Evolutionary conservation across 2,797 vertebrate species (phyloP).

Genomic region (Rhinichthys osculus): DNA sequence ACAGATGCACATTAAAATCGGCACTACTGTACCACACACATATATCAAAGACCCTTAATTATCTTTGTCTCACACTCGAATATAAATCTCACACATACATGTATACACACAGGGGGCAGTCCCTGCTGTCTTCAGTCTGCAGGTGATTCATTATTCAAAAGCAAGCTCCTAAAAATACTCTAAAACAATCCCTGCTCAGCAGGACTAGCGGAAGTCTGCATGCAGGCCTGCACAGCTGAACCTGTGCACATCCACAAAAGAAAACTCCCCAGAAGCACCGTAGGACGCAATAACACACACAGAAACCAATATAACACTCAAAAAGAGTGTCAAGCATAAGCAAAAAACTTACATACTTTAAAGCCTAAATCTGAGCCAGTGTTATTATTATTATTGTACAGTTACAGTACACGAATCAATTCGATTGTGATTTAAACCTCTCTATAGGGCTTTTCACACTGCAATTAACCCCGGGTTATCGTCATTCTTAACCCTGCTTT

Average conservation of each 20-base stretch:
- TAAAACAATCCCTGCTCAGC: constrained; percentile 54
- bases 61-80: background rate
- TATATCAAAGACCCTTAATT: constrained; percentile 22
- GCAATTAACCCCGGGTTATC: background rate
- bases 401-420: background rate
- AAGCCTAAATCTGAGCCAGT: background rate
- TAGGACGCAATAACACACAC: constrained; percentile 16
- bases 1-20: background rate
- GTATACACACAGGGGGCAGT: too few relatives aligned
- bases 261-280: constrained; percentile 33
- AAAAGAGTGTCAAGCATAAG: background rate
- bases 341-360: background rate
- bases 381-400: background rate
- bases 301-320: background rate
- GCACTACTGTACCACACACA: background rate
- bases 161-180: constrained; percentile 73
- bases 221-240: constrained; percentile 23
- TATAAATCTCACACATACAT: constrained; percentile 8
- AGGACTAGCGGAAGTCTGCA: constrained; percentile 23
- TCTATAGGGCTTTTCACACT: background rate
- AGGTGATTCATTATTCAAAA: constrained; percentile 78
- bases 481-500: background rate
- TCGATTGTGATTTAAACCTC: background rate
- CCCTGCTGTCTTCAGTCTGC: constrained; percentile 59
- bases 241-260: background rate